Percentiles rank a stretch among this genome's conserved stretches.
Conservation (phyloP, 2,113 vertebrate genomes). For the Sterrhoptilus dennistouni region DNA sequence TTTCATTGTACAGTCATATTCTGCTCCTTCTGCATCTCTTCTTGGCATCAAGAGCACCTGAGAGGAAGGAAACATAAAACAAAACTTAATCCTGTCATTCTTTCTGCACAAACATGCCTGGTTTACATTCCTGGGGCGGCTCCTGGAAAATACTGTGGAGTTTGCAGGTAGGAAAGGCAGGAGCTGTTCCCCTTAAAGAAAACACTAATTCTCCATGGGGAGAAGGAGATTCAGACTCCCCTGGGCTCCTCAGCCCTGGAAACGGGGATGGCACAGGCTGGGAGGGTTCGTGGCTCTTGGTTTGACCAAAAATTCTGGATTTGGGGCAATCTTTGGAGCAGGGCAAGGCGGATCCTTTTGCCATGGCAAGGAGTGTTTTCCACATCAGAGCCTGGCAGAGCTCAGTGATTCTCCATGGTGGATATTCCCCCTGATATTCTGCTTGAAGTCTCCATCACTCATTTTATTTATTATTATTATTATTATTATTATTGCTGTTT, state of each 20-base stretch:
- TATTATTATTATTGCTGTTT: neutral
- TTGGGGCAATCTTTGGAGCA: neutral
- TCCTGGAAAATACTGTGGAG: neutral
- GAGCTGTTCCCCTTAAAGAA: neutral
- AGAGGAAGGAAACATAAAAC: slow-evolving; percentile 36
- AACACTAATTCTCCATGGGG: rapidly evolving
- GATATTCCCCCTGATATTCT: neutral
- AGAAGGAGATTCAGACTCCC: no score
- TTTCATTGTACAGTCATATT: neutral
- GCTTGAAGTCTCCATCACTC: neutral
- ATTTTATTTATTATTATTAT: no score
- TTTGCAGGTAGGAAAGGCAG: neutral
- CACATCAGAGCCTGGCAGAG: neutral
- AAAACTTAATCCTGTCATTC: slow-evolving; percentile 32
- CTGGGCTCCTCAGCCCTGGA: neutral
- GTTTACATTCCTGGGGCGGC: neutral
- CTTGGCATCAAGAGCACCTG: slow-evolving; percentile 7
- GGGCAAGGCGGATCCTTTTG: neutral
- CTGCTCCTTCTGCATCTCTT: neutral
- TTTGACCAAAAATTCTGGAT: neutral
- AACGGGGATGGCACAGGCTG: neutral
- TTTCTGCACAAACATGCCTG: neutral
- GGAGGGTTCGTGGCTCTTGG: neutral
- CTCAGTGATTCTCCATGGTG: neutral
- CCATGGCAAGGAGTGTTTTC: neutral